Conservation (phyloP, 1,140 invertebrate species). For the Drosophila ohnishii region DNA sequence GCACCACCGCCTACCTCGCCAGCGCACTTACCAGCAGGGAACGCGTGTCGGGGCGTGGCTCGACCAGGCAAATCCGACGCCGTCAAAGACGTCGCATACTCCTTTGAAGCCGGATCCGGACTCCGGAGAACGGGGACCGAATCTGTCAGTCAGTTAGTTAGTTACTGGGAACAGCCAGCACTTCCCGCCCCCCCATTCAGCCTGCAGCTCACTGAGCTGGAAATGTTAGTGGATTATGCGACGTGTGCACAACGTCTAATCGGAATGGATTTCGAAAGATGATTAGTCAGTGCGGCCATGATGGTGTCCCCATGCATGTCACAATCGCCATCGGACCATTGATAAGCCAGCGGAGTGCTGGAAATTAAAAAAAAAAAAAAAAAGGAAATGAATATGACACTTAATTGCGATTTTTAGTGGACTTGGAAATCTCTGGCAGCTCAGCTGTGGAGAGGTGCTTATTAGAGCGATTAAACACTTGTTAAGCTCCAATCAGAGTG, state of each 20-base stretch:
- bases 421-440: conserved; percentile 25
- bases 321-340: conserved; percentile 29
- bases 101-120: conserved; percentile 60
- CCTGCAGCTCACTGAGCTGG: conserved; percentile 65
- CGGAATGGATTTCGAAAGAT: conserved; percentile 71
- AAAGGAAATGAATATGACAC: conserved; percentile 40
- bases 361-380: neutral
- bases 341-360: conserved; percentile 25
- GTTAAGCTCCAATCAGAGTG: conserved; percentile 32
- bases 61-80: conserved; percentile 47
- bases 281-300: conserved; percentile 57
- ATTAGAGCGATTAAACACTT: conserved; percentile 52
- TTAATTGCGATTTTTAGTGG: conserved; percentile 49
- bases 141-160: conserved; percentile 58
- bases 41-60: conserved; percentile 19
- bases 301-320: conserved; percentile 28
- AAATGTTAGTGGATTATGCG: conserved; percentile 64
- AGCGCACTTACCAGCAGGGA: neutral
- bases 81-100: conserved; percentile 68
- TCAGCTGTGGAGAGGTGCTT: conserved; percentile 21
- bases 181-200: conserved; percentile 10
- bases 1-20: conserved; percentile 9
- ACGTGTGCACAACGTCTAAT: conserved; percentile 59
- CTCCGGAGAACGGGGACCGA: conserved; percentile 44
- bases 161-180: conserved; percentile 2